phyloP scores from a whole-genome alignment of 2,113 vertebrate genomes.

The Strigops habroptila region DNA sequence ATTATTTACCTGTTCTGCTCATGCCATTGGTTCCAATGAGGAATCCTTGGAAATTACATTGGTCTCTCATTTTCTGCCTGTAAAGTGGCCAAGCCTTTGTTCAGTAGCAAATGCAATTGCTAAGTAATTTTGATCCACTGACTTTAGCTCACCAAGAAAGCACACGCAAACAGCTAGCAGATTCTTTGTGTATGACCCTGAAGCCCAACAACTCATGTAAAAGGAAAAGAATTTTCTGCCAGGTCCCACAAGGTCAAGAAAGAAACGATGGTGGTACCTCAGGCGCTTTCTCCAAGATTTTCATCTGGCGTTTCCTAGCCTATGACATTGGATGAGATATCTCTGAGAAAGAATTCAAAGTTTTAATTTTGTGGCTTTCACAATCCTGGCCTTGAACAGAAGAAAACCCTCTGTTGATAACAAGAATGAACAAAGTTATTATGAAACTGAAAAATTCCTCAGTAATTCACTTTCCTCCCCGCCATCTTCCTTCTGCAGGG shows the following conservation, averaged over 20 bases:
- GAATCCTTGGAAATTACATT: not conserved
- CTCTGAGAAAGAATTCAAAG: not conserved
- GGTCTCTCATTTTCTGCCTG: not conserved
- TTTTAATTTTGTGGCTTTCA: not conserved
- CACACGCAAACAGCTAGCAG: not conserved
- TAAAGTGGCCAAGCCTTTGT: not conserved
- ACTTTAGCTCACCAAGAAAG: not conserved
- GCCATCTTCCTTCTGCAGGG: not conserved
- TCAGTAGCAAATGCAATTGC: not conserved
- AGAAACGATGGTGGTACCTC: not conserved
- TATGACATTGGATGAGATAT: not conserved
- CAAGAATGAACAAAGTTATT: not conserved
- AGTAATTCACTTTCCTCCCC: not conserved
- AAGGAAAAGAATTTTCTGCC: not conserved
- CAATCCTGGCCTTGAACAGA: not conserved
- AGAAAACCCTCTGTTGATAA: not conserved
- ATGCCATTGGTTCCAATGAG: not conserved
- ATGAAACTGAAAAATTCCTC: not conserved
- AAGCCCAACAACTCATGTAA: not conserved
- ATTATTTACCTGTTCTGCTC: not conserved
- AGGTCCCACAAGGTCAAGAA: not conserved
- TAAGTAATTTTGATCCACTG: not conserved
- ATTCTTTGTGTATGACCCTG: not conserved
- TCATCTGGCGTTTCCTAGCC: not conserved
- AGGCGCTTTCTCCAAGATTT: not conserved